These are phyloP conservation scores for Trypoxylus dichotomus DNA, from an alignment of 1,140 invertebrate genomes.

Conservation along the genomic window DNA sequence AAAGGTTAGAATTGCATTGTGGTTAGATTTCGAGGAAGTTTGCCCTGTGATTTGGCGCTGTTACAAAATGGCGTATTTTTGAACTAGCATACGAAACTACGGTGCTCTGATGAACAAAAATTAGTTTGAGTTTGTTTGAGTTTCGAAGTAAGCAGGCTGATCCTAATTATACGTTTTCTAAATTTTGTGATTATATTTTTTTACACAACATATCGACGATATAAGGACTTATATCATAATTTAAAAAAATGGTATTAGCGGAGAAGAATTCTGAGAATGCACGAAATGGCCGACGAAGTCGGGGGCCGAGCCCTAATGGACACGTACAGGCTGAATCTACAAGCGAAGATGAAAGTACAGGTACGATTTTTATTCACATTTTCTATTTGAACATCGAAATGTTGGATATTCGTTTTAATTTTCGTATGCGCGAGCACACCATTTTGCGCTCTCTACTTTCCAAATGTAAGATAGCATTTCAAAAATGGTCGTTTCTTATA, in stretches of 20 bases:
- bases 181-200: constrained; percentile 28
- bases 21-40: background rate
- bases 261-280: constrained; percentile 80
- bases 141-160: constrained; percentile 37
- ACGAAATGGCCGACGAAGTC: constrained; percentile 81
- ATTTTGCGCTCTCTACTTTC: background rate
- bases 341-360: constrained; percentile 76
- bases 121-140: constrained; percentile 39
- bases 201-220: background rate
- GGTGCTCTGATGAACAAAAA: constrained; percentile 42
- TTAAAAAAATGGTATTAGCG: constrained; percentile 76
- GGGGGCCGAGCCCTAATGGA: constrained; percentile 86
- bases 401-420: background rate
- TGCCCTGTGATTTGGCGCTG: background rate
- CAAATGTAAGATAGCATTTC: background rate
- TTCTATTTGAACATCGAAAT: constrained; percentile 34
- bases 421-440: background rate
- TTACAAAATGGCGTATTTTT: background rate
- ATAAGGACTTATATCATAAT: constrained; percentile 29
- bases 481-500: constrained; percentile 52
- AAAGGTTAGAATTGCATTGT: background rate
- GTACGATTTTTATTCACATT: constrained; percentile 57
- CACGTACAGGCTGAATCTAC: constrained; percentile 76
- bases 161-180: constrained; percentile 29
- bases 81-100: constrained; percentile 40